A percentile compares a stretch with the other conserved stretches of the same genome.
Evolutionary conservation across 2,888 invertebrate genomes (phyloP).

Genomic region (Synergus gifuensis): DNA sequence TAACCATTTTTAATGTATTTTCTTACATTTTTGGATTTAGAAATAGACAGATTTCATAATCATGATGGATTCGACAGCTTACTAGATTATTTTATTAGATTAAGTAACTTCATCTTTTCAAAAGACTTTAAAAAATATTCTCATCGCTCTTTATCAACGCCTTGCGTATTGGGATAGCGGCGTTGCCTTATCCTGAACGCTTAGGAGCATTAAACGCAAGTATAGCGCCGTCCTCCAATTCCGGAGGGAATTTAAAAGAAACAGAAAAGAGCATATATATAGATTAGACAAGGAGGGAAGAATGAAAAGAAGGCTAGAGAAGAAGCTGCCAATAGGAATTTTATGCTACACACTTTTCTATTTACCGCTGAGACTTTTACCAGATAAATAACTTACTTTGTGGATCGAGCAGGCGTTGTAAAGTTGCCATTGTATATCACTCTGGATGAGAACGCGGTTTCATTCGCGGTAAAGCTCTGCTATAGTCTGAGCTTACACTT

Average conservation of each 20-base stretch:
- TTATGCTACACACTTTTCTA: conserved; percentile 18
- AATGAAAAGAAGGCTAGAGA: neutral
- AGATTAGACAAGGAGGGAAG: neutral
- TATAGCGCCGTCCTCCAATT: conserved; percentile 5
- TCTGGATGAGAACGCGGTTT: neutral
- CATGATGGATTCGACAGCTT: neutral
- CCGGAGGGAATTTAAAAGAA: conserved; percentile 11
- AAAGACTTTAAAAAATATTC: neutral
- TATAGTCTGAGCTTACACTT: neutral
- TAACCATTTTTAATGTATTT: neutral
- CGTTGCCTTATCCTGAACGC: conserved; percentile 6
- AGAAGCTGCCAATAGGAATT: conserved; percentile 17
- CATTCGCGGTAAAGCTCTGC: neutral
- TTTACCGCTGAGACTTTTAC: conserved; percentile 13
- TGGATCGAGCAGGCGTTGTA: conserved; percentile 11
- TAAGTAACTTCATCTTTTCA: neutral
- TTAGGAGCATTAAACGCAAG: conserved; percentile 7
- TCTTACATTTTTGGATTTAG: neutral
- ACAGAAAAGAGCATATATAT: neutral
- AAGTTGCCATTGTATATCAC: neutral
- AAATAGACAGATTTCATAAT: neutral
- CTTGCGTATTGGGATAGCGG: neutral
- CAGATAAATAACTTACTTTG: conserved; percentile 11
- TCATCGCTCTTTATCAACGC: neutral
- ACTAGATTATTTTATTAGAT: neutral